Base-by-base conservation (phyloP, 2,113 vertebrate genomes). In the Sinocyclocheilus anshuiensis region DNA sequence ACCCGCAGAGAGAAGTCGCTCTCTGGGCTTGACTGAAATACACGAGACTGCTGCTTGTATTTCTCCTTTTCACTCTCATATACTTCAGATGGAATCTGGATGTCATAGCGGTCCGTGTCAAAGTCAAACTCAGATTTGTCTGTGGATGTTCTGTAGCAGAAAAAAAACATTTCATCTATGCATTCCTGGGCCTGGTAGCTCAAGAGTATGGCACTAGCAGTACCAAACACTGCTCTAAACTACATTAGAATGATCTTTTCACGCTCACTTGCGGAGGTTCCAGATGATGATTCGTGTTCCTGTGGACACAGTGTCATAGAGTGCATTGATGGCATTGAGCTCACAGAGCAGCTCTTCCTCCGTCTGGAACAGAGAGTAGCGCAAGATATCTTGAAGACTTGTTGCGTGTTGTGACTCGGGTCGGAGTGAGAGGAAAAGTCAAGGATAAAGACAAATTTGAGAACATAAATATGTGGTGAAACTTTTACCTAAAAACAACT, bases 231-330 rank as follows among this genome's bases (percentile, higher is more conserved):
- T 24, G 13, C 45, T 77, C 74, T 24, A 16, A 53, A 18, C n/a
- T 29, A 48, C 8, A 71, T 71, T 4, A 71, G 3, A 3, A 13
- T 33, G 29, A 36, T 71, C 1, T 36, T 18, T 10, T 20, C 18
- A 20, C 42, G 15, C 88, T 86, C 91, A 99, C 98, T 94, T 95
- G 90, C 96, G 94, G 15, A 99, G 95, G 84, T 97, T 99, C 98
- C 98, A 99, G 89, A 99, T 97, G 87, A 99, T 97, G 87, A 99
- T 97, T 84, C 96, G 93, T 11, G 98, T 98, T 89, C 98, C 98
- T 24, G 96, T 97, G 86, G 93, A 94, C 0, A 86, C 91, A 0
- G 88, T 89, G 33, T 82, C 63, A 61, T 20, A 84, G 8, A 85
- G 24, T 4, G 89, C 55, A 24, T 6, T 86, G 83, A 99, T 96